A percentile compares a stretch with the other conserved stretches of the same genome.
Conservation (phyloP, 2,888 invertebrate genomes). For the Nemapogon koenigi region DNA sequence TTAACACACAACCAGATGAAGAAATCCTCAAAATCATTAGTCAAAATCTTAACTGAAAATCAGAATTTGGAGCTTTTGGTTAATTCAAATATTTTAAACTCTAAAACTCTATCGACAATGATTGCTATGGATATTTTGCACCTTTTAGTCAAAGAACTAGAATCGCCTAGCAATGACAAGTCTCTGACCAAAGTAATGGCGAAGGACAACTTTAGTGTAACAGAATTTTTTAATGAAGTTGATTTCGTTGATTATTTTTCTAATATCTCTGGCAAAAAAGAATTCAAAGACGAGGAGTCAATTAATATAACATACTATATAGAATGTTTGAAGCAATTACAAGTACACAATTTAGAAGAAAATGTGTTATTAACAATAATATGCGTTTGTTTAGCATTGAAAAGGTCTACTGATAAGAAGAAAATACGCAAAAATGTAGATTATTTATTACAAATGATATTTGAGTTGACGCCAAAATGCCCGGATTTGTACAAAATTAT, state of each 20-base stretch:
- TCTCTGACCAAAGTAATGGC: constrained; percentile 32
- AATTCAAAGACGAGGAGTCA: constrained; percentile 20
- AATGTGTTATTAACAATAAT: constrained; percentile 41
- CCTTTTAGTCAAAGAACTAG: constrained; percentile 33
- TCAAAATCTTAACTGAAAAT: constrained; percentile 28
- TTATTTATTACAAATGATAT: constrained; percentile 34
- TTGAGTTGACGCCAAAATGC: constrained; percentile 40
- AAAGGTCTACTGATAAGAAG: constrained; percentile 37
- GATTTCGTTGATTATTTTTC: constrained; percentile 29
- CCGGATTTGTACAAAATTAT: constrained; percentile 52
- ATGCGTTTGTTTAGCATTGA: constrained; percentile 38
- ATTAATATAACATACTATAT: constrained; percentile 27
- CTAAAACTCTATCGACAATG: constrained; percentile 32
- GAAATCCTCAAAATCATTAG: constrained; percentile 32
- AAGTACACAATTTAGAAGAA: constrained; percentile 44
- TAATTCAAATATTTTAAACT: constrained; percentile 27
- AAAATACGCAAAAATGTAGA: constrained; percentile 35
- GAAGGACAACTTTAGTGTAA: constrained; percentile 35
- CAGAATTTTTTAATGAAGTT: constrained; percentile 27
- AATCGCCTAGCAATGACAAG: constrained; percentile 22
- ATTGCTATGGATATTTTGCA: constrained; percentile 36
- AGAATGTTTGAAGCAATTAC: constrained; percentile 34
- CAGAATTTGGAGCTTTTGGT: constrained; percentile 25
- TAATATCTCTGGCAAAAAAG: constrained; percentile 21
- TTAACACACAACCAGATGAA: constrained; percentile 34